phyloP scores from a whole-genome alignment of 2,888 invertebrate species.

The Anoncus sp. region DNA sequence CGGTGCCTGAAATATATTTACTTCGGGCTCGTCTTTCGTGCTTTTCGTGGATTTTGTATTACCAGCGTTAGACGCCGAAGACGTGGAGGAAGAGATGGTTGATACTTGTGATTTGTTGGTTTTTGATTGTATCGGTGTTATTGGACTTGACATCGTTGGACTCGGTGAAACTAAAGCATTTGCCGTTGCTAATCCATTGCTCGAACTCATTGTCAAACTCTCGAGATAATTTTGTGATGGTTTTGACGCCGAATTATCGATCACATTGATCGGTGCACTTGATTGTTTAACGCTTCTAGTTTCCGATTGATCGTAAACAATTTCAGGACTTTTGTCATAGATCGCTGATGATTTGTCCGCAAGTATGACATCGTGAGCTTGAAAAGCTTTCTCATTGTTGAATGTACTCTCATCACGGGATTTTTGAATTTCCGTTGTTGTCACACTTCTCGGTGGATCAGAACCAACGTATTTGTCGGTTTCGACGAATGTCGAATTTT shows the following conservation, averaged over 20 bases:
- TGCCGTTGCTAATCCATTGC: conserved; percentile 73
- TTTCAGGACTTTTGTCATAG: conserved; percentile 67
- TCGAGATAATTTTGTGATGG: conserved; percentile 66
- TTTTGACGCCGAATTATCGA: conserved; percentile 66
- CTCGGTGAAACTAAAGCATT: conserved; percentile 75
- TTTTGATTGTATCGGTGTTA: conserved; percentile 32
- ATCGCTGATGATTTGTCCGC: conserved; percentile 67
- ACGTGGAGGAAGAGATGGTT: conserved; percentile 10
- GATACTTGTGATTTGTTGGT: not conserved
- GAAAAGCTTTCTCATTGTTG: conserved; percentile 66
- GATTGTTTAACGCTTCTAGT: conserved; percentile 65
- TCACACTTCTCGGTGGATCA: conserved; percentile 43
- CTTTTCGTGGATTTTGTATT: no score
- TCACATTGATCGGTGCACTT: conserved; percentile 27
- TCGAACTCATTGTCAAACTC: conserved; percentile 75
- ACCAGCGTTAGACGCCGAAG: conserved; percentile 50
- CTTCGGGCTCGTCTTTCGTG: conserved; percentile 84
- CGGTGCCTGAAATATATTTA: conserved; percentile 93
- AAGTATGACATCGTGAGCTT: conserved; percentile 68
- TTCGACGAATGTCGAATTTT: conserved; percentile 79
- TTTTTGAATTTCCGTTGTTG: conserved; percentile 35
- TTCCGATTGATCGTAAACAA: conserved; percentile 68
- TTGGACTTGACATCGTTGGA: conserved; percentile 71
- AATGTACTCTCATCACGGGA: conserved; percentile 57
- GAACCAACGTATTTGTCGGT: conserved; percentile 72